Percentiles rank a stretch among this genome's conserved stretches.
phyloP scores from a whole-genome alignment of 2,113 vertebrate species.

The Apodemus speciosus region DNA sequence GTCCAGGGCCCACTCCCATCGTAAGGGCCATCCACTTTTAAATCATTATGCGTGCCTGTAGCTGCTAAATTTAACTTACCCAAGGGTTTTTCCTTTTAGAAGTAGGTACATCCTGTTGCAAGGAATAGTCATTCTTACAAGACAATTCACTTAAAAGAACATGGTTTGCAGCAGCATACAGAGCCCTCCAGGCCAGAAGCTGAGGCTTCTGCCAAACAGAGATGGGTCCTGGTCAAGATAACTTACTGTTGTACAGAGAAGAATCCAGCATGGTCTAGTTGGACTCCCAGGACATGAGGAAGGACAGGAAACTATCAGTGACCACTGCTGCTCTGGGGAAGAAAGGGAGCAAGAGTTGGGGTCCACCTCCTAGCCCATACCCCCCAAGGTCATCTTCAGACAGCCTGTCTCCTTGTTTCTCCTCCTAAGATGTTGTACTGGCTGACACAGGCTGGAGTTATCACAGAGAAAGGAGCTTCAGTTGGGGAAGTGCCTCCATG shows the following conservation, averaged over 20 bases:
- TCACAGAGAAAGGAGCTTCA: no score
- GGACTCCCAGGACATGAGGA: not conserved
- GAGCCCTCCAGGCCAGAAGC: not conserved
- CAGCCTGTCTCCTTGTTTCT: not conserved
- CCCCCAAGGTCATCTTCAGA: not conserved
- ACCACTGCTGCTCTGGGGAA: not conserved
- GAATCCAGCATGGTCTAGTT: not conserved
- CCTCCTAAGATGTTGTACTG: not conserved
- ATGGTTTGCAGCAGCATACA: not conserved
- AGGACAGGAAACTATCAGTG: not conserved
- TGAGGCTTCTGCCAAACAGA: not conserved
- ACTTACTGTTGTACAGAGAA: not conserved
- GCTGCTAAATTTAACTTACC: not conserved
- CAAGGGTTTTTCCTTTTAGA: not conserved
- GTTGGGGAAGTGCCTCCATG: no score
- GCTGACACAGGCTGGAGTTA: no score
- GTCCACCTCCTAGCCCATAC: not conserved
- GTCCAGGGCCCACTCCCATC: not conserved
- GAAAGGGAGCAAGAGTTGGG: not conserved
- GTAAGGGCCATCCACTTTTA: not conserved
- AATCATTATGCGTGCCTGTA: not conserved
- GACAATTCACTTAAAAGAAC: not conserved
- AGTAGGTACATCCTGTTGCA: not conserved
- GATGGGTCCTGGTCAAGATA: not conserved
- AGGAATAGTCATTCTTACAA: not conserved